Conservation (phyloP, 2,888 invertebrate genomes). For the Osedax fenrisi region DNA sequence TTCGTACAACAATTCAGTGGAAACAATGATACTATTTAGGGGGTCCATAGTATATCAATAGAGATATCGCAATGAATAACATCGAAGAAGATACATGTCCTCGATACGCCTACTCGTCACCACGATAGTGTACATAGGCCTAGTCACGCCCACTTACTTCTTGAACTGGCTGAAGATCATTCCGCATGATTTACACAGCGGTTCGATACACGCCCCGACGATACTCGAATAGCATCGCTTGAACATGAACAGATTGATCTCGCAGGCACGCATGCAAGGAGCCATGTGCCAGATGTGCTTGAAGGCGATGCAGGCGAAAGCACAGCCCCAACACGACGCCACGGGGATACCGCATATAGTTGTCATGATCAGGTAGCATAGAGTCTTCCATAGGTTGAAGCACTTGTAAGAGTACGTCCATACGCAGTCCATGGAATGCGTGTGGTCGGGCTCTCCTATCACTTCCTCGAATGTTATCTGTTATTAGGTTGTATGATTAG, state of each 20-base stretch:
- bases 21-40: too few relatives aligned
- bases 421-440: constrained; percentile 56
- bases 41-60: too few relatives aligned
- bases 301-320: constrained; percentile 54
- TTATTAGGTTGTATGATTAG: constrained; percentile 19
- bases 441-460: constrained; percentile 40
- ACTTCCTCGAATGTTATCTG: constrained; percentile 53
- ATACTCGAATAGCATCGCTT: constrained; percentile 32
- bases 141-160: too few relatives aligned
- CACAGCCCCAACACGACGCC: constrained; percentile 55
- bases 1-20: too few relatives aligned
- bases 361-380: constrained; percentile 60
- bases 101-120: too few relatives aligned
- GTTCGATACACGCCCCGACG: constrained; percentile 35
- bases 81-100: too few relatives aligned
- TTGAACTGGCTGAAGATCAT: constrained; percentile 35
- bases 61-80: too few relatives aligned
- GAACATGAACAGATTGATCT: constrained; percentile 39
- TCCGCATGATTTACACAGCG: constrained; percentile 37
- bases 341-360: constrained; percentile 60
- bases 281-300: constrained; percentile 43
- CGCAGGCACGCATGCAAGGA: constrained; percentile 36
- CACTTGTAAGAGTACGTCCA: constrained; percentile 61
- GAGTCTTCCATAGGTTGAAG: constrained; percentile 59
- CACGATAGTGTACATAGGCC: too few relatives aligned